These are phyloP conservation scores for Drosophila birchii DNA, from an alignment of 2,888 invertebrate genomes.

Conservation along the genomic window DNA sequence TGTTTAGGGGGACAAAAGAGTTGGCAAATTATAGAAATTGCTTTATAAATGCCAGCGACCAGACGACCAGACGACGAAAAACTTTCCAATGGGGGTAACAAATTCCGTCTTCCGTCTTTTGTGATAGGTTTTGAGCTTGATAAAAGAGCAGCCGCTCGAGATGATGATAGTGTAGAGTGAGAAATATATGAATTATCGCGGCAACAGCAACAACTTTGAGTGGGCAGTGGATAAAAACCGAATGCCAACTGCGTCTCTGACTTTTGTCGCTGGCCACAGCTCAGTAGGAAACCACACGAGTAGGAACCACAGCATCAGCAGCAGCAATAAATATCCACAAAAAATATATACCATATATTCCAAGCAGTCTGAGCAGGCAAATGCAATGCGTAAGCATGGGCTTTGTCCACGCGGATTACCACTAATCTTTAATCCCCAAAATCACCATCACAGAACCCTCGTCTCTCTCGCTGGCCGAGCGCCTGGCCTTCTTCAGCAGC, in stretches of 20 bases:
- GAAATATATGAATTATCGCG: constrained; percentile 29
- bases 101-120: constrained; percentile 36
- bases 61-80: constrained; percentile 9
- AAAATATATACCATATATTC: constrained; percentile 8
- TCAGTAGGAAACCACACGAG: constrained; percentile 36
- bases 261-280: constrained; percentile 12
- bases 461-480: constrained; percentile 83
- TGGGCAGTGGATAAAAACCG: constrained; percentile 48
- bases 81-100: constrained; percentile 38
- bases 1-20: constrained; percentile 35
- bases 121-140: constrained; percentile 46
- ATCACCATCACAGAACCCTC: constrained; percentile 79
- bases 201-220: constrained; percentile 15
- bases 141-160: constrained; percentile 36
- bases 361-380: constrained; percentile 51
- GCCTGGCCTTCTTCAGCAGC: constrained; percentile 83
- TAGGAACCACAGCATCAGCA: constrained; percentile 19
- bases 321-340: constrained; percentile 37
- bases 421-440: constrained; percentile 12
- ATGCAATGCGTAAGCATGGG: constrained; percentile 74
- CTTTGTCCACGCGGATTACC: not conserved
- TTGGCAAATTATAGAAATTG: constrained; percentile 57
- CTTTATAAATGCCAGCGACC: constrained; percentile 32
- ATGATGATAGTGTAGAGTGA: constrained; percentile 22
- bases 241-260: constrained; percentile 29